These are phyloP conservation scores for Mactromeris polynyma DNA, from an alignment of 2,888 invertebrate genomes.

Conservation along the genomic window DNA sequence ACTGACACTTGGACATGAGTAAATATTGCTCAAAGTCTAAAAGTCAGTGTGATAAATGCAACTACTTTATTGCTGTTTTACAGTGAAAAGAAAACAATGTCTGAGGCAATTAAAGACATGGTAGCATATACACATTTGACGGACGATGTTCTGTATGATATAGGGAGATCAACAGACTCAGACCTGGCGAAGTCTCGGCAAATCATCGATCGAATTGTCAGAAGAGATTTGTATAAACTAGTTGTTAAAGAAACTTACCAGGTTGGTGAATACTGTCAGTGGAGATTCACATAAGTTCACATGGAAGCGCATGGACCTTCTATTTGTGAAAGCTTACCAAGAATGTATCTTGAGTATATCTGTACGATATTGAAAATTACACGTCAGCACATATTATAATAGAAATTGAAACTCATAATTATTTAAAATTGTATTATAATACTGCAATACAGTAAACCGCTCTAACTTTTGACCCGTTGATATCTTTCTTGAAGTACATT, in stretches of 20 bases:
- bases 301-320: too few relatives aligned
- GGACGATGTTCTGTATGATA: slow-evolving; percentile 15
- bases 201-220: background rate
- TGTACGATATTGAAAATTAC: too few relatives aligned
- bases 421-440: too few relatives aligned
- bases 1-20: background rate
- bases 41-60: background rate
- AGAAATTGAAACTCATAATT: too few relatives aligned
- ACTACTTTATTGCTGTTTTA: background rate
- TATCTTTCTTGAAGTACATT: too few relatives aligned
- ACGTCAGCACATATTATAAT: too few relatives aligned
- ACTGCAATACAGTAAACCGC: too few relatives aligned
- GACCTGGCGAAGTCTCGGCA: background rate
- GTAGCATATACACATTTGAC: background rate
- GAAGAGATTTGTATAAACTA: background rate
- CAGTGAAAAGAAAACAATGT: background rate
- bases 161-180: background rate
- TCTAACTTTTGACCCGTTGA: too few relatives aligned
- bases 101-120: background rate
- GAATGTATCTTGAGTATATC: too few relatives aligned
- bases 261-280: too few relatives aligned
- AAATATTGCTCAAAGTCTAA: background rate
- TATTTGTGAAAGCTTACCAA: too few relatives aligned
- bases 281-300: too few relatives aligned
- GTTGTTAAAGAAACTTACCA: background rate